phyloP scores from a whole-genome alignment of 2,888 invertebrate genomes.

The Magallana nippona region DNA sequence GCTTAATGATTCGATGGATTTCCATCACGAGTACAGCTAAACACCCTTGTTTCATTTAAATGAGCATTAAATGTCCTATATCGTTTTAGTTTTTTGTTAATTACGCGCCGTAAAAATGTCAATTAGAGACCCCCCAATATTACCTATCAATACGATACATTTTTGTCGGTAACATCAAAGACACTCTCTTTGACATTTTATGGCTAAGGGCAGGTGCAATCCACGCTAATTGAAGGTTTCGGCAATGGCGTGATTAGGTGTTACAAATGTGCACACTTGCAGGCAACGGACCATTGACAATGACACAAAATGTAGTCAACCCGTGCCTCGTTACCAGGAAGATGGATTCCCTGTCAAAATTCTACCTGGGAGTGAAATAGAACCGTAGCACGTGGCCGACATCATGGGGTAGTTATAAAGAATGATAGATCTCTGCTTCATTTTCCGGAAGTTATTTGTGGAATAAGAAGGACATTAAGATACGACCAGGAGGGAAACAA shows the following conservation, averaged over 20 bases:
- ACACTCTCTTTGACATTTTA: conserved; percentile 2
- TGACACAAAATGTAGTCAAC: neutral
- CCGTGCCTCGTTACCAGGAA: neutral
- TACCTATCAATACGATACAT: conserved; percentile 13
- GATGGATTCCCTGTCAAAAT: conserved; percentile 22
- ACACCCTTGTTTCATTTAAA: neutral
- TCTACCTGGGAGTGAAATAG: conserved; percentile 9
- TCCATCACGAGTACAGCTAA: conserved; percentile 1
- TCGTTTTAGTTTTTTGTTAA: neutral
- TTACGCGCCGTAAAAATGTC: conserved; percentile 14
- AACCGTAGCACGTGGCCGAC: neutral
- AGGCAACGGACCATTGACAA: neutral
- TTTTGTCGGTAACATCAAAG: neutral
- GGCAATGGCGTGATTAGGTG: neutral
- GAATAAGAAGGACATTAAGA: conserved; percentile 13
- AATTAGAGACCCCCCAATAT: neutral
- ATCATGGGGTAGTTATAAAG: neutral
- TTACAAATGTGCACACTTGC: conserved; percentile 5
- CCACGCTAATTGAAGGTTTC: conserved; percentile 10
- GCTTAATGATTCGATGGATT: neutral
- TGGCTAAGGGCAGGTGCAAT: neutral
- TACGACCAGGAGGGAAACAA: neutral
- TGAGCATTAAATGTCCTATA: conserved; percentile 22
- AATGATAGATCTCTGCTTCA: neutral
- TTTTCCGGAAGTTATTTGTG: conserved; percentile 16